A percentile compares a stretch with the other conserved stretches of the same genome.
These are phyloP conservation scores for Micromys minutus DNA, from an alignment of 2,113 vertebrate genomes.

Conservation along the genomic window DNA sequence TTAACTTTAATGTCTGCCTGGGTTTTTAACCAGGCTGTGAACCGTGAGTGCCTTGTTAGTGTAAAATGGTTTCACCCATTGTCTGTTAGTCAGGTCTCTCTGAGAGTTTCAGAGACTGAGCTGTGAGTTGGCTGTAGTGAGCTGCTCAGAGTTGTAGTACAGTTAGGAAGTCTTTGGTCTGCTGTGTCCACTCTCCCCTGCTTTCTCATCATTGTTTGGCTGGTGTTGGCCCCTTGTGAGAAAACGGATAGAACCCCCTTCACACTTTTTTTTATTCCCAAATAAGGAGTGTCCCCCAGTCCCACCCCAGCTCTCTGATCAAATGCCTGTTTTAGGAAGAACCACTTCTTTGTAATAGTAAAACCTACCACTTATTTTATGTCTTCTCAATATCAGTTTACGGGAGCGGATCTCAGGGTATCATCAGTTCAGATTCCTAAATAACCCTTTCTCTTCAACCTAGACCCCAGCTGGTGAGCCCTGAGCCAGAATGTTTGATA, in stretches of 20 bases:
- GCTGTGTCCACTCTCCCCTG: neutral
- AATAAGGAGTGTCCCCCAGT: neutral
- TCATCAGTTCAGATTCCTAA: conserved; percentile 61
- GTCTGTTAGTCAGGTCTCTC: conserved; percentile 65
- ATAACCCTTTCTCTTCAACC: neutral
- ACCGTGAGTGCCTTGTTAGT: conserved; percentile 81
- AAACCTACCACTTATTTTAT: conserved; percentile 60
- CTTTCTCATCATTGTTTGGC: conserved; percentile 67
- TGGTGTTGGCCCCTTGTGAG: conserved; percentile 63
- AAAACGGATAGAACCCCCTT: neutral
- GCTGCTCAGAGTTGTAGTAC: conserved; percentile 58
- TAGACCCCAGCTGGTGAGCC: conserved; percentile 40
- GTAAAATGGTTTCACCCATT: conserved; percentile 52
- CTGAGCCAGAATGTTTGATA: conserved; percentile 69
- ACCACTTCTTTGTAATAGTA: conserved; percentile 67
- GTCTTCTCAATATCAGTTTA: conserved; percentile 61
- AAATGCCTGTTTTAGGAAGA: conserved; percentile 56
- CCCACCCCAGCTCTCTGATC: neutral
- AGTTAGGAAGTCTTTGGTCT: conserved; percentile 59
- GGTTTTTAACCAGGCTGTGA: conserved; percentile 73
- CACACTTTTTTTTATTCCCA: conserved; percentile 14
- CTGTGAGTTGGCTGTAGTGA: conserved; percentile 62
- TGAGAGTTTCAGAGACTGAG: conserved; percentile 68
- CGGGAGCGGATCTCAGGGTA: conserved; percentile 51
- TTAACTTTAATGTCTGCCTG: conserved; percentile 75